A percentile compares a stretch with the other conserved stretches of the same genome.
phyloP scores from a whole-genome alignment of 2,797 vertebrate species.

The Liasis olivaceus region DNA sequence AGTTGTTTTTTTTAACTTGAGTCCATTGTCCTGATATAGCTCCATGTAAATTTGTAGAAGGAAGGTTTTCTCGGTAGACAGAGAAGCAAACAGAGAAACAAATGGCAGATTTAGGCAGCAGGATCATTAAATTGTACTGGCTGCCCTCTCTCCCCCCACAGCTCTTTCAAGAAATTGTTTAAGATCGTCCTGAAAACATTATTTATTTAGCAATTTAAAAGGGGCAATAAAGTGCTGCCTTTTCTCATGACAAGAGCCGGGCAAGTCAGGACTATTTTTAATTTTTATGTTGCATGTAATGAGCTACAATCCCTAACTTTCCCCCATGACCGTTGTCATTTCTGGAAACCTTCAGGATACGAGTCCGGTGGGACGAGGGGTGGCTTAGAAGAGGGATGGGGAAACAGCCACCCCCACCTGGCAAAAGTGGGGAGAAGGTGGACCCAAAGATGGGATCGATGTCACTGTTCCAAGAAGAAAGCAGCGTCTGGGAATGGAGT shows the following conservation, averaged over 20 bases:
- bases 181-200: conserved; percentile 58
- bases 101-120: not conserved
- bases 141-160: not conserved
- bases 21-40: too few species aligned
- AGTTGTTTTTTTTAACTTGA: not conserved
- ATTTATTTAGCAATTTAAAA: conserved; percentile 65
- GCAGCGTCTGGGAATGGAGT: not conserved
- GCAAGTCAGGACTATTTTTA: conserved; percentile 60
- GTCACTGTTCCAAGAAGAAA: conserved; percentile 13
- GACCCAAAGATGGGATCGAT: not conserved
- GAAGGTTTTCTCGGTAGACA: not conserved
- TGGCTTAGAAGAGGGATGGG: conserved; percentile 1
- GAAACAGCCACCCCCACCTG: not conserved
- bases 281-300: conserved; percentile 64
- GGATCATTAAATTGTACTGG: not conserved
- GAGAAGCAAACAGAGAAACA: too few species aligned
- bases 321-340: conserved; percentile 42
- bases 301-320: conserved; percentile 37
- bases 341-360: conserved; percentile 38
- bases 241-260: conserved; percentile 60
- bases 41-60: not conserved
- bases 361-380: conserved; percentile 33
- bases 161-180: conserved; percentile 49
- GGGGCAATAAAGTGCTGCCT: conserved; percentile 52
- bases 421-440: not conserved